These are phyloP conservation scores for Diglossa cyanea DNA, from an alignment of 2,797 vertebrate genomes.

Conservation along the genomic window DNA sequence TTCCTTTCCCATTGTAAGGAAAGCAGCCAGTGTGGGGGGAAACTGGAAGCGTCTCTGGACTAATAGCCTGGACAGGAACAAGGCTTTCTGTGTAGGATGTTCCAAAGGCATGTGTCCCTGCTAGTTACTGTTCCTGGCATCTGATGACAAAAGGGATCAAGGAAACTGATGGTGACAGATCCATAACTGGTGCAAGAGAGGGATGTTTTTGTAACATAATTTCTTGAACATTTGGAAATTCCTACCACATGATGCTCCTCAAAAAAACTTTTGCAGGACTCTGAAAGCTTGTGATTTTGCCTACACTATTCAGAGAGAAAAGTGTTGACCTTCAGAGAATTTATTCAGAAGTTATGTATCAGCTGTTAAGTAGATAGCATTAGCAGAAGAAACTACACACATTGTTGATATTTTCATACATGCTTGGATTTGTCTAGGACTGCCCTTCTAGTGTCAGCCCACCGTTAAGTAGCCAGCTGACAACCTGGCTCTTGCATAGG, in stretches of 20 bases:
- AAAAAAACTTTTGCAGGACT: background rate
- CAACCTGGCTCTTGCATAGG: background rate
- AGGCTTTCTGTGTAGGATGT: background rate
- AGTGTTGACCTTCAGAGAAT: background rate
- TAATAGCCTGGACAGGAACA: background rate
- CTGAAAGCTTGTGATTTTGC: background rate
- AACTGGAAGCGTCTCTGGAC: background rate
- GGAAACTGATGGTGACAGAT: background rate
- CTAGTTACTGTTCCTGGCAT: background rate
- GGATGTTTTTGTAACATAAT: background rate
- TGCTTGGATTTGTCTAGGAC: background rate
- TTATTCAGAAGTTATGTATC: background rate
- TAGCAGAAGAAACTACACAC: background rate
- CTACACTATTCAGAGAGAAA: background rate
- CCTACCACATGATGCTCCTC: background rate
- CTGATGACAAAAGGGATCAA: background rate
- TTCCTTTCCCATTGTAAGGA: background rate
- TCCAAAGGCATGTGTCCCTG: background rate
- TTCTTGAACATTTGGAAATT: background rate
- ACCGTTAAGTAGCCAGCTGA: background rate
- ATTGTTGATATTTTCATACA: background rate
- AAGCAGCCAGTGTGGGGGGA: background rate
- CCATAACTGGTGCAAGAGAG: background rate
- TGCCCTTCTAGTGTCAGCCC: background rate
- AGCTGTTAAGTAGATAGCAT: background rate